phyloP scores from a whole-genome alignment of 2,888 invertebrate genomes.

The Drosophila algonquin region DNA sequence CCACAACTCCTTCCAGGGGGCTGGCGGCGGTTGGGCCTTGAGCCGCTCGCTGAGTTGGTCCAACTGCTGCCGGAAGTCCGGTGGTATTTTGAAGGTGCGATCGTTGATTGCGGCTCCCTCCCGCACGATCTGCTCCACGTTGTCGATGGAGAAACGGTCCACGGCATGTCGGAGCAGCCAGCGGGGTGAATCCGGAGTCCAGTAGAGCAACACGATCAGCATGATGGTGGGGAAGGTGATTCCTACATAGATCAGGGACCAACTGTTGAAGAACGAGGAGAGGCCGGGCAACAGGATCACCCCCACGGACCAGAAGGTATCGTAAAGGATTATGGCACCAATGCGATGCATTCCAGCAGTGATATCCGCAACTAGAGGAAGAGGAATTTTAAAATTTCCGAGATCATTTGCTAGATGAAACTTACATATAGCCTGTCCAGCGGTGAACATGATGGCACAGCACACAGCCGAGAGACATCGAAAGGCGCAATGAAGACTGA shows the following conservation, averaged over 20 bases:
- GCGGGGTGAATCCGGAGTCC: conserved; percentile 84
- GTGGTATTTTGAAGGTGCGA: conserved; percentile 77
- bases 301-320: conserved; percentile 85
- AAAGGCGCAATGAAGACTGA: conserved; percentile 83
- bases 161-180: conserved; percentile 83
- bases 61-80: conserved; percentile 80
- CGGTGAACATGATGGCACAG: conserved; percentile 84
- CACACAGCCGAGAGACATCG: conserved; percentile 84
- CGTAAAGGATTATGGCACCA: conserved; percentile 83
- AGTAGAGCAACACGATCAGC: conserved; percentile 82
- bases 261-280: conserved; percentile 82
- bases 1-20: conserved; percentile 82
- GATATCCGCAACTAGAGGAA: conserved; percentile 82
- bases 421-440: conserved; percentile 84
- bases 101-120: conserved; percentile 83
- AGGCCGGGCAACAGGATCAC: conserved; percentile 83
- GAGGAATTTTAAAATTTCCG: background rate
- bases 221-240: conserved; percentile 84
- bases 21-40: conserved; percentile 70
- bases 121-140: conserved; percentile 81
- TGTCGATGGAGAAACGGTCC: conserved; percentile 70
- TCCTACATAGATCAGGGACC: conserved; percentile 84
- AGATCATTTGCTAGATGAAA: background rate
- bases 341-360: conserved; percentile 83
- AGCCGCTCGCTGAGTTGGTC: conserved; percentile 74